Conservation (phyloP, 2,888 invertebrate genomes). For the Syritta pipiens region DNA sequence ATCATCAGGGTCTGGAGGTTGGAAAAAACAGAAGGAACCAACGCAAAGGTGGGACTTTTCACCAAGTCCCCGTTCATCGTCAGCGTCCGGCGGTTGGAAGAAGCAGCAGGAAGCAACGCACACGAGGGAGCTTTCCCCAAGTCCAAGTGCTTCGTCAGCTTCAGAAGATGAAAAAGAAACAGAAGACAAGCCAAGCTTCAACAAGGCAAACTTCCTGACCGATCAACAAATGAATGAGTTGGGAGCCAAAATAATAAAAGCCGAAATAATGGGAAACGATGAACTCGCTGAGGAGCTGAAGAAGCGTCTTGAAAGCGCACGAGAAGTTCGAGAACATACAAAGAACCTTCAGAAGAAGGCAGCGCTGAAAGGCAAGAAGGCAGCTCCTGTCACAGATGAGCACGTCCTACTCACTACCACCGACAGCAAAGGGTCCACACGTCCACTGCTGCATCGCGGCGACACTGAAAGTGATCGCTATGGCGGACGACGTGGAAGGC, state of each 20-base stretch:
- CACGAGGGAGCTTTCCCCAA: background rate
- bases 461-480: slow-evolving; percentile 69
- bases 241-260: slow-evolving; percentile 94
- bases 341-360: slow-evolving; percentile 6
- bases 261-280: slow-evolving; percentile 93
- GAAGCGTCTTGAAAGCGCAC: slow-evolving; percentile 86
- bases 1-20: no score
- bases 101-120: slow-evolving; percentile 37
- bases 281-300: slow-evolving; percentile 86
- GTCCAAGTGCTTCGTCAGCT: slow-evolving; percentile 24
- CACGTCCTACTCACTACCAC: slow-evolving; percentile 85
- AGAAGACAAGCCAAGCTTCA: background rate
- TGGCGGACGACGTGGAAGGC: slow-evolving; percentile 67
- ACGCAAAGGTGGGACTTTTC: background rate
- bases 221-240: slow-evolving; percentile 94
- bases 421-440: slow-evolving; percentile 84
- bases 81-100: slow-evolving; percentile 70
- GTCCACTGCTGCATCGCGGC: slow-evolving; percentile 81
- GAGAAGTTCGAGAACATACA: slow-evolving; percentile 78
- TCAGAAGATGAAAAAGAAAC: slow-evolving; percentile 21
- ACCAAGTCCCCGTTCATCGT: background rate
- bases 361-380: background rate
- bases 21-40: background rate
- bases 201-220: slow-evolving; percentile 80
- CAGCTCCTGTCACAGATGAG: slow-evolving; percentile 78